Base-by-base conservation (phyloP, 2,797 vertebrate genomes). In the Heliangelus exortis region DNA sequence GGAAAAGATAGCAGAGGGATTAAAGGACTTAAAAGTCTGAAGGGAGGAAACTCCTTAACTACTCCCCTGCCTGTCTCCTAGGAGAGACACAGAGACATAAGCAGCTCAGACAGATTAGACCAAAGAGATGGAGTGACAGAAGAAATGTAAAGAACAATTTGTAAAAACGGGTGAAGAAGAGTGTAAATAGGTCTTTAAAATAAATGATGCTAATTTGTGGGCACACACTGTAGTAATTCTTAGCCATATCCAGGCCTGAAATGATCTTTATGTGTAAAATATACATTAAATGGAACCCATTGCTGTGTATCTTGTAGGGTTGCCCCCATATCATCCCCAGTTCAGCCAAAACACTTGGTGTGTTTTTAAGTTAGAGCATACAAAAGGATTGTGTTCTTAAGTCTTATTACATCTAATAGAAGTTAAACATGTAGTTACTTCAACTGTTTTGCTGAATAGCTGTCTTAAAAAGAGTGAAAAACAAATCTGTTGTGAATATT, bases 31-130 rank as follows among this genome's bases (percentile, higher is more conserved):
- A 48, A 51, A 54, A 72, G 59, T 72, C 43, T 88, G 87, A 59
- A 84, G 45, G 51, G 59, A 69, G 34, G 82, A 90, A 92, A 79
- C 81, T 81, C 58, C 17, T 48, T 59, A 62, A 82, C 2, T 5
- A 58, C 57, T 75, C 59, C 66, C 29, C 2, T 87, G 62, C 39
- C 58, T 39, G 0, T 83, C 62, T 85, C 8, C 23, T 55, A 14
- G 73, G 54, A 74, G 87, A 91, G 81, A 81, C 82, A 75, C 29
- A 75, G 92, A 84, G 80, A 68, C 45, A 28, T 93, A 67, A 86
- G 78, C 75, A 80, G 79, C 76, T 92, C 74, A 83, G 91, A 87
- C 90, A 62, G 92, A 81, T 95, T 81, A 95, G 78, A 88, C 59
- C 58, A 55, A 59, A 93, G 74, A 86, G 80, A 89, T 87, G 79